Evolutionary conservation across 2,797 vertebrate genomes (phyloP).

Genomic region (Alauda arvensis): DNA sequence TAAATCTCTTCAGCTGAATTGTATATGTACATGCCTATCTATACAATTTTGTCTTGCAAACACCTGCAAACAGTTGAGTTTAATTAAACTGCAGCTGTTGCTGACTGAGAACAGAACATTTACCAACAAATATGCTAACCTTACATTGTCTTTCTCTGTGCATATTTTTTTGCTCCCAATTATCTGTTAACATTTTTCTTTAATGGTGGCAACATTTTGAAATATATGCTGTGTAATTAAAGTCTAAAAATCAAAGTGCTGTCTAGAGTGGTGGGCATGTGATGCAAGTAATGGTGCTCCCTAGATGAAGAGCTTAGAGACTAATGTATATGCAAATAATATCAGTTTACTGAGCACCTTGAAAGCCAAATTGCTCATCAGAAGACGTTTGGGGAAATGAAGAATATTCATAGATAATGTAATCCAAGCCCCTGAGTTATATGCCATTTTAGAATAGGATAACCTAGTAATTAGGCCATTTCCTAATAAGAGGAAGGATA

Average conservation of each 20-base stretch:
- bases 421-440: slow-evolving; percentile 3
- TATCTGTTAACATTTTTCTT: slow-evolving; percentile 6
- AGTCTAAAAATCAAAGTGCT: slow-evolving; percentile 29
- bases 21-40: background rate
- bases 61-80: slow-evolving; percentile 38
- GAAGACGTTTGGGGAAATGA: slow-evolving; percentile 28
- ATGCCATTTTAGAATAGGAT: background rate
- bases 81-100: slow-evolving; percentile 59
- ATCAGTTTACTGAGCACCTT: slow-evolving; percentile 37
- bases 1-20: slow-evolving; percentile 4
- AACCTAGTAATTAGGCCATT: slow-evolving; percentile 18
- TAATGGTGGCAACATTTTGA: slow-evolving; percentile 21
- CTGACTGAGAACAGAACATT: slow-evolving; percentile 26
- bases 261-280: slow-evolving; percentile 4
- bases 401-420: slow-evolving; percentile 32
- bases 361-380: slow-evolving; percentile 50
- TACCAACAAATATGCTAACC: slow-evolving; percentile 14
- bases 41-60: slow-evolving; percentile 11
- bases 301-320: slow-evolving; percentile 25
- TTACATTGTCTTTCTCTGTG: background rate
- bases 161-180: background rate
- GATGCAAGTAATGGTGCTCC: background rate
- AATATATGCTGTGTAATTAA: slow-evolving; percentile 39
- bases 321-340: slow-evolving; percentile 49
- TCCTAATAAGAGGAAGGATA: background rate